Evolutionary conservation across 2,888 invertebrate species (phyloP), one percentile per base, ranked within the genome.

Genomic region (Suillia variegata): DNA sequence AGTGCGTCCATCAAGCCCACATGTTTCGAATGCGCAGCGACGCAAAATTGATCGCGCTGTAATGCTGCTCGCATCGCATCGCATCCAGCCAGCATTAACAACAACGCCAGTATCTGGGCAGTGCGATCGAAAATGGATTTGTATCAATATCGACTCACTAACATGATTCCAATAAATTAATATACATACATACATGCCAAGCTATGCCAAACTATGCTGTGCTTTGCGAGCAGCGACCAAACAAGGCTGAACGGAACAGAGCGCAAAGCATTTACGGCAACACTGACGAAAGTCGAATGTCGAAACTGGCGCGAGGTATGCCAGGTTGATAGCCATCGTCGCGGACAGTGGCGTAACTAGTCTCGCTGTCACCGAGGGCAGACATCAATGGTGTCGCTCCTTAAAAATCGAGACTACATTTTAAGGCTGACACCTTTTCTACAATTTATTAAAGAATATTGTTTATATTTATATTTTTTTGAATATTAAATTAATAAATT

Each of bases 111-210:
- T 73, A 74, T 76, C 76, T 71, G 50, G 57, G 64, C 68, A 66
- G 66, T 55, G 68, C 76, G 74, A 77, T 78, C 78, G 73, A 79
- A 77, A 79, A 79, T 77, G 77, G 79, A 80, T 80, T 80, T 79
- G 79, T 80, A 80, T 80, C 80, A 80, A 80, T 80, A 80, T 80
- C 80, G 78, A 77, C 79, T 78, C 77, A 71, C 71, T 74, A 79
- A 80, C 80, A 80, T 80, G 80, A 80, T 75, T 80, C 76, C 80
- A 79, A 80, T 80, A 80, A 80, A 80, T 80, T 80, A 78, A 80
- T 79, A 80, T 78, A 73, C 75, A 72, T n/a, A n/a, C n/a, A n/a
- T 72, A 75, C 75, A 67, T 73, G 70, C 63, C 65, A 62, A n/a
- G 64, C 57, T 59, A 60, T 62, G 64, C 67, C 62, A 68, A n/a